A percentile compares a stretch with the other conserved stretches of the same genome.
Conservation (phyloP, 2,888 invertebrate species). For the Limenitis camilla region DNA sequence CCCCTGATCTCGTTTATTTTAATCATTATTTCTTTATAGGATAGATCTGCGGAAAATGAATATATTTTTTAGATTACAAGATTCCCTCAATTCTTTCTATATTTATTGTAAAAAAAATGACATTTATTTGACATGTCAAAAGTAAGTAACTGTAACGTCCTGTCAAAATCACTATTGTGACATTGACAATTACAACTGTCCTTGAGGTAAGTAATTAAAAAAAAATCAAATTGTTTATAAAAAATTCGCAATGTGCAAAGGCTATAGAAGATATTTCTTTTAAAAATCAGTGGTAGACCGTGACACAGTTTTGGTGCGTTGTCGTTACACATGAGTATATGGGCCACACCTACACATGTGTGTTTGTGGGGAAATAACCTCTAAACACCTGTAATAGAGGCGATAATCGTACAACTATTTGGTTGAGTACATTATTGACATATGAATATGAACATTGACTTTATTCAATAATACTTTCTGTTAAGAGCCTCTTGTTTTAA, state of each 20-base stretch:
- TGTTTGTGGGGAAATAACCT: constrained; percentile 8
- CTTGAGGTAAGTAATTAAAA: neutral
- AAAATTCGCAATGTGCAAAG: constrained; percentile 17
- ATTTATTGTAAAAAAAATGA: too few species aligned
- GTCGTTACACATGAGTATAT: constrained; percentile 35
- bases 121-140: too few species aligned
- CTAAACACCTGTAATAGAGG: neutral
- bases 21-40: too few species aligned
- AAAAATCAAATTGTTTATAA: neutral
- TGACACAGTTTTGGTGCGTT: constrained; percentile 58
- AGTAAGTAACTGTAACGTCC: too few species aligned
- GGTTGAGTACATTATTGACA: constrained; percentile 27
- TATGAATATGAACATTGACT: constrained; percentile 27
- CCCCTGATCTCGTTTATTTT: too few species aligned
- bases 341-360: constrained; percentile 27
- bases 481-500: too few species aligned
- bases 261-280: constrained; percentile 39
- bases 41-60: too few species aligned
- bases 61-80: too few species aligned
- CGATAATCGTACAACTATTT: constrained; percentile 8
- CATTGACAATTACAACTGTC: neutral
- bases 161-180: too few species aligned
- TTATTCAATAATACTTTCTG: constrained; percentile 28
- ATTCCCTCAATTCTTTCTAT: too few species aligned
- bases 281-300: constrained; percentile 64